Evolutionary conservation across 2,888 invertebrate species (phyloP).

Genomic region (Chironomus riparius): DNA sequence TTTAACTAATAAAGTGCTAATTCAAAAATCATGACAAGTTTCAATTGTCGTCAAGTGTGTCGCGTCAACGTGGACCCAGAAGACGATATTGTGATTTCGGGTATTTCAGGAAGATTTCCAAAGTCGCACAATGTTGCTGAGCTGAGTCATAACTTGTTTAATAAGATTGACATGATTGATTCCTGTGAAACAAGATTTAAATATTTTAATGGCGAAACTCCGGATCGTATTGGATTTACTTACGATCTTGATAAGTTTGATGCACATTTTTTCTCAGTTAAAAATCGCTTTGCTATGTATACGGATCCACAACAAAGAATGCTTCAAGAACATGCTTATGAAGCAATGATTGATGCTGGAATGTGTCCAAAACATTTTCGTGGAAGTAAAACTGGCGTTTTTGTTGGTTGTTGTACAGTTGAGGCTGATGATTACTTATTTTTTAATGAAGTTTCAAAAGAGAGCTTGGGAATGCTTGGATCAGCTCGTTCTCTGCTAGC

Average conservation of each 20-base stretch:
- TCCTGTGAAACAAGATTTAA: slow-evolving; percentile 42
- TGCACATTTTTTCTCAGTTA: slow-evolving; percentile 44
- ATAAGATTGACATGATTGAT: slow-evolving; percentile 39
- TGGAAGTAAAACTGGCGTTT: slow-evolving; percentile 69
- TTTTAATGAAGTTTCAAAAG: slow-evolving; percentile 55
- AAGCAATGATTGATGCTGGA: slow-evolving; percentile 41
- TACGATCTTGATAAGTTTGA: slow-evolving; percentile 45
- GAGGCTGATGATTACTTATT: slow-evolving; percentile 69
- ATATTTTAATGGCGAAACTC: slow-evolving; percentile 43
- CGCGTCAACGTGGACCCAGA: not conserved
- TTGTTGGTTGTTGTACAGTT: slow-evolving; percentile 66
- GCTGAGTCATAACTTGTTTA: slow-evolving; percentile 30
- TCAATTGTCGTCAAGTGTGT: not conserved
- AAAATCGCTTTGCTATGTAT: slow-evolving; percentile 44
- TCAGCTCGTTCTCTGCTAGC: slow-evolving; percentile 75
- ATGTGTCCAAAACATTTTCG: slow-evolving; percentile 57
- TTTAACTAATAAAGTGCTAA: too few relatives aligned
- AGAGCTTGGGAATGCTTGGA: slow-evolving; percentile 49
- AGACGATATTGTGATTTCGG: not conserved
- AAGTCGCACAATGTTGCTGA: not conserved
- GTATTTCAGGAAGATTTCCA: not conserved
- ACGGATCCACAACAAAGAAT: slow-evolving; percentile 48
- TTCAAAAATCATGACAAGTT: too few relatives aligned
- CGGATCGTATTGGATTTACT: slow-evolving; percentile 44
- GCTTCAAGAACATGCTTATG: slow-evolving; percentile 50